Conservation (phyloP, 1,140 invertebrate species). For the Cydia splendana region DNA sequence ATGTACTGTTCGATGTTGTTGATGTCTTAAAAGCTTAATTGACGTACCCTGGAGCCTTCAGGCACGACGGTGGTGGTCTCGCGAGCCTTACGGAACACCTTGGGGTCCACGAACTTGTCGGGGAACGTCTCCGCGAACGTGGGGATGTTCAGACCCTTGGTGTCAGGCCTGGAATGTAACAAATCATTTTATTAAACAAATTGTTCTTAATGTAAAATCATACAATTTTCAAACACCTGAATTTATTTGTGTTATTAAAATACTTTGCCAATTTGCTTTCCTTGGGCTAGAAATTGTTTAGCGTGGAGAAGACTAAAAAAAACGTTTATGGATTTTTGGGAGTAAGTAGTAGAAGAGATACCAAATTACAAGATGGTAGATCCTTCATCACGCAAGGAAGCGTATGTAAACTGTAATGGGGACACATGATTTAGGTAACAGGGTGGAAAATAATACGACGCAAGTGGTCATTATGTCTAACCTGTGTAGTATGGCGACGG, state of each 20-base stretch:
- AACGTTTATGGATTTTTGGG: no score
- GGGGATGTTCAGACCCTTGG: constrained; percentile 85
- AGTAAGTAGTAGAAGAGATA: no score
- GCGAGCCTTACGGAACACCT: constrained; percentile 83
- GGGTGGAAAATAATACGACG: neutral
- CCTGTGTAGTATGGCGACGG: constrained; percentile 86
- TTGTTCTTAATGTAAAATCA: no score
- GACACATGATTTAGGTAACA: neutral
- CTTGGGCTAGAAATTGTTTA: no score
- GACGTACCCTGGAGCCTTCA: constrained; percentile 81
- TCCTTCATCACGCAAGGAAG: no score
- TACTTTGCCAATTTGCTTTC: no score
- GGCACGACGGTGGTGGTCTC: constrained; percentile 85
- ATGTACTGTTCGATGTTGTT: no score
- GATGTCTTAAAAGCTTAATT: neutral
- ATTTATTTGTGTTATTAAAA: neutral
- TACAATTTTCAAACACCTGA: no score
- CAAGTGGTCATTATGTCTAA: neutral
- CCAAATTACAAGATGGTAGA: no score
- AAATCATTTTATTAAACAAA: neutral
- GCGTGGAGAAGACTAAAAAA: no score
- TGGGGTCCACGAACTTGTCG: constrained; percentile 88
- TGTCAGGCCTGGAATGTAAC: constrained; percentile 80
- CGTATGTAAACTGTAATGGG: no score
- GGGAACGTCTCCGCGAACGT: constrained; percentile 87